Conservation (phyloP, 2,888 invertebrate species). For the Limnephilus lunatus region DNA sequence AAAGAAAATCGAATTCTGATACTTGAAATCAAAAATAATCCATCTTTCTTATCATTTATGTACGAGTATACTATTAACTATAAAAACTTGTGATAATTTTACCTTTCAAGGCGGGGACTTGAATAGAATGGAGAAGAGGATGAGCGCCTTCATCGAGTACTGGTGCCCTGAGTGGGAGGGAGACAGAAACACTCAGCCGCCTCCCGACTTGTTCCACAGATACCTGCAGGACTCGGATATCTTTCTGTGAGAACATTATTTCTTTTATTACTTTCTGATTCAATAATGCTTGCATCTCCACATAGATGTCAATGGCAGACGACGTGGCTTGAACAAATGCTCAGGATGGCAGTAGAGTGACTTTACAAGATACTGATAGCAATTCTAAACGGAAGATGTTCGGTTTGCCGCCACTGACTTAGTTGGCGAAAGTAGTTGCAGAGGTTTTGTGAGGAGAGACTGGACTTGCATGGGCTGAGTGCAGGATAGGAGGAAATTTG, state of each 20-base stretch:
- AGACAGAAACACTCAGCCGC: conserved; percentile 77
- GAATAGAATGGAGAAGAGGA: conserved; percentile 80
- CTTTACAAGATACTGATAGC: no score
- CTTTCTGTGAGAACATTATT: conserved; percentile 78
- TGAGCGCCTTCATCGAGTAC: conserved; percentile 78
- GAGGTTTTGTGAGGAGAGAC: no score
- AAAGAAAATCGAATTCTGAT: no score
- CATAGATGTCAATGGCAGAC: neutral
- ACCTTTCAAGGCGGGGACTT: conserved; percentile 78
- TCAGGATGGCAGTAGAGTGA: neutral
- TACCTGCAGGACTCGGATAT: conserved; percentile 80
- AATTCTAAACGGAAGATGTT: no score
- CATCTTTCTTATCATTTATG: neutral
- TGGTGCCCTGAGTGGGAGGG: conserved; percentile 81
- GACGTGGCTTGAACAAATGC: neutral
- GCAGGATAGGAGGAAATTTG: no score
- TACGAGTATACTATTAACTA: neutral
- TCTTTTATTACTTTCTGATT: neutral
- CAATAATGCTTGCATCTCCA: neutral
- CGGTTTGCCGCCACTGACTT: no score
- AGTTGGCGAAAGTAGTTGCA: no score
- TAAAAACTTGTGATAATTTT: neutral
- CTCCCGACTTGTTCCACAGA: conserved; percentile 75
- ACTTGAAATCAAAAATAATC: neutral
- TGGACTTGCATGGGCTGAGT: no score